Evolutionary conservation across 1,140 invertebrate genomes (phyloP).

Genomic region (Akabosia matsudoensis): DNA sequence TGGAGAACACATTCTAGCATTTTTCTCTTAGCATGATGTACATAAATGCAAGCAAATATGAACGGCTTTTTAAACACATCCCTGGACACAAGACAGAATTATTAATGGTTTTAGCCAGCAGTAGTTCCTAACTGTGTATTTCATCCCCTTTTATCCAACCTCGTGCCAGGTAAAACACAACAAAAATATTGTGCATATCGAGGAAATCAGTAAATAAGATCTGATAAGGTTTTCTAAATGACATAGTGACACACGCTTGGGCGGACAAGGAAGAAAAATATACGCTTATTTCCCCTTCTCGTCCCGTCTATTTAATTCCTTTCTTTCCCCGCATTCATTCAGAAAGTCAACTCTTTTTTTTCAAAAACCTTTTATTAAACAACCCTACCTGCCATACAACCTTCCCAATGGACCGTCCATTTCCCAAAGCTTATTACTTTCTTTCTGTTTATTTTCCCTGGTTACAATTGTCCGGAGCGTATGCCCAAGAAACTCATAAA

Average conservation of each 20-base stretch:
- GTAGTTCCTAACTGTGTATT: too few relatives aligned
- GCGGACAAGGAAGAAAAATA: background rate
- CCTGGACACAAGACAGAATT: background rate
- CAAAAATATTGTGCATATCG: too few relatives aligned
- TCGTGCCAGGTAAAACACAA: background rate
- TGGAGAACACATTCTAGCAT: too few relatives aligned
- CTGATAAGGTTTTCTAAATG: conserved; percentile 20
- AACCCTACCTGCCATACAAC: background rate
- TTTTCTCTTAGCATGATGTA: background rate
- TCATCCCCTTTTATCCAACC: background rate
- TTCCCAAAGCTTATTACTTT: conserved; percentile 21
- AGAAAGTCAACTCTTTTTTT: background rate
- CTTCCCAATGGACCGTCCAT: background rate
- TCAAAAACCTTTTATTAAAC: background rate
- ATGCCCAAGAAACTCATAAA: background rate
- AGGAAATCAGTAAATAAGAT: background rate
- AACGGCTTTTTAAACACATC: background rate
- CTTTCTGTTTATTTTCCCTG: background rate
- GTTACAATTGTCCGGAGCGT: background rate
- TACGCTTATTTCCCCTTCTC: background rate
- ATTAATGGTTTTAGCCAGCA: conserved; percentile 8
- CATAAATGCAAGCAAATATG: background rate
- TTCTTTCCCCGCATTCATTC: background rate
- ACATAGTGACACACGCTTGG: background rate
- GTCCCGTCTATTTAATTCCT: background rate